Evolutionary conservation across 2,888 invertebrate genomes (phyloP), one percentile per base, ranked within the genome.

Genomic region (Leptura quadrifasciata): DNA sequence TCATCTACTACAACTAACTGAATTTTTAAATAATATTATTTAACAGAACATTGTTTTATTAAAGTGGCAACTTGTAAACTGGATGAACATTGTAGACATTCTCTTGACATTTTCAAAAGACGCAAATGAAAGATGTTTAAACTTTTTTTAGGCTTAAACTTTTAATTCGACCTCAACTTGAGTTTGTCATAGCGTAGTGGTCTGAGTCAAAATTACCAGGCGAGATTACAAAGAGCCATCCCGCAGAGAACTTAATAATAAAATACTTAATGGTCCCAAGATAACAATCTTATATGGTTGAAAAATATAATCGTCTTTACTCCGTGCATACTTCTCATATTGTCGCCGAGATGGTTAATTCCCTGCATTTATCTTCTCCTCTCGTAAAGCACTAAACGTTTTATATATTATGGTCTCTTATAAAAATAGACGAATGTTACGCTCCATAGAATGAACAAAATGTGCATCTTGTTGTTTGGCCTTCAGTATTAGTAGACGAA

Each of bases 181-280:
- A 31, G 24, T 31, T 17, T 60, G 24, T 60, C 60, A 60, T 17
- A 9, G 24, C 27, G n/a, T 27, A n/a, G 27, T 31, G 60, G 5
- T 1, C 27, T 17, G 24, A 31, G 10, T 60, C 24, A 24, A 27
- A 60, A 60, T 60, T 60, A 60, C 60, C 60, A n/a, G 21, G 63
- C 39, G 15, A 63, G 31, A 63, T 63, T 63, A 39, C 35, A 69
- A 47, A 35, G 35, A 39, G 35, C 20, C 15, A 54, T 58, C 57
- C 58, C 58, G 35, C 39, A 57, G 47, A 47, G 58, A 69, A 58
- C 69, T 58, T 69, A 58, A 69, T 69, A 69, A 69, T 69, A 69
- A 69, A 69, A 58, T 69, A 39, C 69, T 69, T 58, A 58, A 58
- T 58, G 69, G 69, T 58, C 58, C 58, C 58, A 24, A 69, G 69